phyloP scores from a whole-genome alignment of 2,888 invertebrate genomes.

The Pachydiplax longipennis region DNA sequence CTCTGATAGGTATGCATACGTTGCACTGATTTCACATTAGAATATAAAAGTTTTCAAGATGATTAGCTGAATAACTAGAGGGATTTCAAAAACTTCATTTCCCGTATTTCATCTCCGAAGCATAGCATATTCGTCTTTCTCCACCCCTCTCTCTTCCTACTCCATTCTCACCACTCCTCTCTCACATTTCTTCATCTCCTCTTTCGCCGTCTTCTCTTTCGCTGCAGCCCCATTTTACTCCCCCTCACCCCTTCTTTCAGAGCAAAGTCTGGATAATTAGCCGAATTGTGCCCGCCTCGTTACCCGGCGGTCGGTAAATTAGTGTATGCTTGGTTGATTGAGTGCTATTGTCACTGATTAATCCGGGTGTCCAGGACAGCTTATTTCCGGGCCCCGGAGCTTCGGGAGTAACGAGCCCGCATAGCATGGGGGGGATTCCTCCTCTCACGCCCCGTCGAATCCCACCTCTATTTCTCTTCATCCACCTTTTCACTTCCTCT shows the following conservation, averaged over 20 bases:
- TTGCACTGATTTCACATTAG: too few relatives aligned
- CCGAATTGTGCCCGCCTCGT: slow-evolving; percentile 48
- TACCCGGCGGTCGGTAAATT: slow-evolving; percentile 47
- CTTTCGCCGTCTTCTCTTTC: background rate
- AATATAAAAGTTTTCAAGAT: too few relatives aligned
- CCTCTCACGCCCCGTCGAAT: slow-evolving; percentile 50
- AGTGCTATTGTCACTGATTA: slow-evolving; percentile 50
- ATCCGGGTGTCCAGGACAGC: slow-evolving; percentile 56
- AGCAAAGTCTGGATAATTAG: slow-evolving; percentile 47
- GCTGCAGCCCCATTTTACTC: background rate
- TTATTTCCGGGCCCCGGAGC: slow-evolving; percentile 49
- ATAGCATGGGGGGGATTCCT: slow-evolving; percentile 46
- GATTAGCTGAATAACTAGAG: too few relatives aligned
- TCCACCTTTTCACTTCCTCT: slow-evolving; percentile 32
- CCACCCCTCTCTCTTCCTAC: background rate
- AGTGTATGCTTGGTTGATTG: slow-evolving; percentile 50
- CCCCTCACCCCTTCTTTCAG: background rate
- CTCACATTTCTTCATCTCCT: background rate
- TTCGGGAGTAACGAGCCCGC: slow-evolving; percentile 49
- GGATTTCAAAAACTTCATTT: too few relatives aligned
- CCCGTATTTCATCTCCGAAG: too few relatives aligned
- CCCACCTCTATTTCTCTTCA: slow-evolving; percentile 49
- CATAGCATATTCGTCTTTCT: background rate
- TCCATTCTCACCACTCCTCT: background rate
- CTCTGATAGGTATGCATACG: too few relatives aligned